phyloP scores from a whole-genome alignment of 2,113 vertebrate species.

The Holacanthus passer region DNA sequence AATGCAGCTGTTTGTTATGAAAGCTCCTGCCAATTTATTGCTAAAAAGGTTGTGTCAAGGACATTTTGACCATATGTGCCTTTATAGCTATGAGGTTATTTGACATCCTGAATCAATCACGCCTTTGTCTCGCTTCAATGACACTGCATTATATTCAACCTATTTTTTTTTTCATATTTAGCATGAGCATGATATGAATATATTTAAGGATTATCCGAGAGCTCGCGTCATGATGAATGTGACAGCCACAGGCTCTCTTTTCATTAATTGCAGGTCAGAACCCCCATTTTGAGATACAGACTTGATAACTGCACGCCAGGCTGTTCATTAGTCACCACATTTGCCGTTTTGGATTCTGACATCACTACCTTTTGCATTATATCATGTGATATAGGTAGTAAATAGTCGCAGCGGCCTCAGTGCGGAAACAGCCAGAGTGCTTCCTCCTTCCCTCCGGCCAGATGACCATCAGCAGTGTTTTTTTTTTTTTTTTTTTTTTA shows the following conservation, averaged over 20 bases:
- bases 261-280: constrained; percentile 70
- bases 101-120: constrained; percentile 43
- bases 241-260: constrained; percentile 44
- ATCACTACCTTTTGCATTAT: constrained; percentile 2
- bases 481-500: constrained; percentile 60
- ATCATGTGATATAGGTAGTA: neutral
- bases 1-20: constrained; percentile 63
- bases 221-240: constrained; percentile 40
- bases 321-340: constrained; percentile 48
- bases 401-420: constrained; percentile 14
- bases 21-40: constrained; percentile 48
- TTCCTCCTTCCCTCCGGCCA: constrained; percentile 2
- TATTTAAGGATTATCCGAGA: constrained; percentile 38
- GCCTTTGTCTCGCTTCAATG: constrained; percentile 27
- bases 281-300: constrained; percentile 56
- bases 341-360: constrained; percentile 23
- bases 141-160: neutral
- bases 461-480: constrained; percentile 61
- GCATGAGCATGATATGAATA: constrained; percentile 25
- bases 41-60: constrained; percentile 68
- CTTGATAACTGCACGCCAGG: constrained; percentile 36
- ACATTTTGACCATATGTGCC: constrained; percentile 59
- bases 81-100: constrained; percentile 34
- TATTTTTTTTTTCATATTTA: constrained; percentile 35
- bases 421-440: constrained; percentile 21